Evolutionary conservation across 2,113 vertebrate species (phyloP).

Genomic region (Zonotrichia leucophrys): DNA sequence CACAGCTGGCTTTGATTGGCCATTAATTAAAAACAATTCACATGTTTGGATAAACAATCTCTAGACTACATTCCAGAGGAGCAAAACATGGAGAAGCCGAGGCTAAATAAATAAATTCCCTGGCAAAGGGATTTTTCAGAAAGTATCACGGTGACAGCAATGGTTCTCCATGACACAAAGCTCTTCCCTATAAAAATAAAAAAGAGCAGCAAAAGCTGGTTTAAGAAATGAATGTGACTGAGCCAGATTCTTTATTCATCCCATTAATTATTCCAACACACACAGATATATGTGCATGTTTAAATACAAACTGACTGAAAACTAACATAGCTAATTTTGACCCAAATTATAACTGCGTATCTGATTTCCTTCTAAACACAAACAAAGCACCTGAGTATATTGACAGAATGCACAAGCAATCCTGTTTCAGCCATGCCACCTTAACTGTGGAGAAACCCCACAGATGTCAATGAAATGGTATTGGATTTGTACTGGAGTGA

Average conservation of each 20-base stretch:
- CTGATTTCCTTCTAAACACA: neutral
- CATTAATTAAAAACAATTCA: too few species aligned
- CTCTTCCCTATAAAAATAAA: neutral
- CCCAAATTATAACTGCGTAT: neutral
- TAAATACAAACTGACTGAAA: neutral
- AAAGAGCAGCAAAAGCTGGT: neutral
- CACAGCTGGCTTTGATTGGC: too few species aligned
- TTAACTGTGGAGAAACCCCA: neutral
- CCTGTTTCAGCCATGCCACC: neutral
- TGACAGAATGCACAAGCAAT: neutral
- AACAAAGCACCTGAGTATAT: neutral
- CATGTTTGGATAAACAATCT: too few species aligned
- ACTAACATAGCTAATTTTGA: neutral
- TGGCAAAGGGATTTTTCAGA: too few species aligned
- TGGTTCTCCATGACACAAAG: neutral
- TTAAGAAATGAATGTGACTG: neutral
- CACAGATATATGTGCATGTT: fast-evolving
- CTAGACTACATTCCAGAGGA: too few species aligned
- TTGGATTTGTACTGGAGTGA: slow-evolving; percentile 47
- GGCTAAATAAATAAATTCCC: too few species aligned
- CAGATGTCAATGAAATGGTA: neutral
- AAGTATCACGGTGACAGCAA: too few species aligned
- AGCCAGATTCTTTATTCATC: neutral
- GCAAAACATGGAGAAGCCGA: too few species aligned
- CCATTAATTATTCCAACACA: neutral